Evolutionary conservation across 2,797 vertebrate genomes (phyloP).

Genomic region (Leptodactylus fallax): DNA sequence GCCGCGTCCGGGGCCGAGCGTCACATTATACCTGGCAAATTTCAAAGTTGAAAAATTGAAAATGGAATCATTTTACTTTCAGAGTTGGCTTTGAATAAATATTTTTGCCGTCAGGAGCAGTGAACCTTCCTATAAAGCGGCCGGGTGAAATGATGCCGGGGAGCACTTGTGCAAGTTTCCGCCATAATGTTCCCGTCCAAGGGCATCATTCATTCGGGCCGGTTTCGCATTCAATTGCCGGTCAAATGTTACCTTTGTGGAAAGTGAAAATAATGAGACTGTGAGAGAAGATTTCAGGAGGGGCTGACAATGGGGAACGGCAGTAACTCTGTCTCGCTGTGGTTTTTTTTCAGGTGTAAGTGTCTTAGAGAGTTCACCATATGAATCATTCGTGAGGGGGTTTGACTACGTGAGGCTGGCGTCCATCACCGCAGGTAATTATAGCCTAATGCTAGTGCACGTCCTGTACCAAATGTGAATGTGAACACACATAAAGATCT

Average conservation of each 20-base stretch:
- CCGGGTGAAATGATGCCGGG: background rate
- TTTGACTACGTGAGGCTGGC: conserved; percentile 90
- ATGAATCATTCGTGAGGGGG: conserved; percentile 85
- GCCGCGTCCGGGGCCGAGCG: background rate
- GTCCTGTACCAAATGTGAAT: background rate
- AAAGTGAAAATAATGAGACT: conserved; percentile 2
- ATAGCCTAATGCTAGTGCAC: background rate
- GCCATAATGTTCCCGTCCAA: background rate
- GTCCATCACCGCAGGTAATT: conserved; percentile 89
- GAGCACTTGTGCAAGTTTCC: background rate
- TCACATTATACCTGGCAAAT: background rate
- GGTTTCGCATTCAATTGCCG: background rate
- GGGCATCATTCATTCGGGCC: background rate
- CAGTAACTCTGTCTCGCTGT: background rate
- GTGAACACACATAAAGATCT: background rate
- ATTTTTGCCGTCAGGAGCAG: background rate
- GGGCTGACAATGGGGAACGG: background rate
- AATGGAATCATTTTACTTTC: background rate
- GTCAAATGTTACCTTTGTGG: conserved; percentile 18
- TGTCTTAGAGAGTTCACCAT: conserved; percentile 88
- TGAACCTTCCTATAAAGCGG: background rate
- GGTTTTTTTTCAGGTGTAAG: conserved; percentile 78
- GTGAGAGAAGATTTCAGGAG: background rate
- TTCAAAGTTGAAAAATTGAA: background rate
- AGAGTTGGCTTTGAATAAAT: conserved; percentile 16